phyloP scores from a whole-genome alignment of 2,888 invertebrate genomes.

The Catocala sponsa region DNA sequence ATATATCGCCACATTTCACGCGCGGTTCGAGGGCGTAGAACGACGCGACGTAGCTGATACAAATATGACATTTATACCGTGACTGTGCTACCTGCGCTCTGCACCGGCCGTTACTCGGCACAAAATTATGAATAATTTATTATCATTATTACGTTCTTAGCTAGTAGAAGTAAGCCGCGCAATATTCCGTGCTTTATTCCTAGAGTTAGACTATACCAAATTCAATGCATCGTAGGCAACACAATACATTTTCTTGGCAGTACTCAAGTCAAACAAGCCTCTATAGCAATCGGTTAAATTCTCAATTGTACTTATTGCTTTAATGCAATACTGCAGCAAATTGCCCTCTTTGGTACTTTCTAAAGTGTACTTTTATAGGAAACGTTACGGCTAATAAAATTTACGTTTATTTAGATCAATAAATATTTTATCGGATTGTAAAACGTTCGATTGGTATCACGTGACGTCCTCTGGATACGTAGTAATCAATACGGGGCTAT shows the following conservation, averaged over 20 bases:
- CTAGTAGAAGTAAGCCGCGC: too few species aligned
- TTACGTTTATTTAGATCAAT: conserved; percentile 11
- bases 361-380: conserved; percentile 14
- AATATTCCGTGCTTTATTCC: too few species aligned
- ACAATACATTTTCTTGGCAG: neutral
- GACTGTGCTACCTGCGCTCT: too few species aligned
- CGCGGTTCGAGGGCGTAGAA: too few species aligned
- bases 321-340: conserved; percentile 11
- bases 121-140: too few species aligned
- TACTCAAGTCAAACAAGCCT: neutral
- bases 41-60: too few species aligned
- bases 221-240: neutral
- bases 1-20: too few species aligned
- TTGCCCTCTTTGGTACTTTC: conserved; percentile 11
- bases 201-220: too few species aligned
- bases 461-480: conserved; percentile 1
- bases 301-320: conserved; percentile 5
- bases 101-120: too few species aligned
- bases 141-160: too few species aligned
- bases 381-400: conserved; percentile 14
- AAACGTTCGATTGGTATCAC: conserved; percentile 11
- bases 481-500: too few species aligned
- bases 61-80: too few species aligned
- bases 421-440: conserved; percentile 25
- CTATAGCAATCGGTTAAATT: conserved; percentile 5